These are phyloP conservation scores for Cephalopholis sonnerati DNA, from an alignment of 2,113 vertebrate species.

Conservation along the genomic window DNA sequence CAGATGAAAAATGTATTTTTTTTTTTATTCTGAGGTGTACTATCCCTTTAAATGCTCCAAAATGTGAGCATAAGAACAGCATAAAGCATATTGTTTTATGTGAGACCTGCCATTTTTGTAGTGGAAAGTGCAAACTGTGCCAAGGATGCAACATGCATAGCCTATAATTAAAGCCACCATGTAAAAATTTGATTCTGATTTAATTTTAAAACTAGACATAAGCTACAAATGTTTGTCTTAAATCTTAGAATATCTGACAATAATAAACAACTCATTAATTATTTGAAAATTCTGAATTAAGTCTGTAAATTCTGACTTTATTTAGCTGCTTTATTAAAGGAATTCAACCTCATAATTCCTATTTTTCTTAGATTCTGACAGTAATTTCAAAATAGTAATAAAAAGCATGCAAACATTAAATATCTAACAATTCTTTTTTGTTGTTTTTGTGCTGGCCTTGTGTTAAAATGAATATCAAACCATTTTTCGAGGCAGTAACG, in stretches of 20 bases:
- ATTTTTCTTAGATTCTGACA: neutral
- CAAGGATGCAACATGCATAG: neutral
- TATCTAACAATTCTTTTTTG: too few relatives aligned
- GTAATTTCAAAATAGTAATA: neutral
- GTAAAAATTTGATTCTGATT: neutral
- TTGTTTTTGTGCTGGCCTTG: too few relatives aligned
- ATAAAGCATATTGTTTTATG: neutral
- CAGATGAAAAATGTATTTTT: too few relatives aligned
- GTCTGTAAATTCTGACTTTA: neutral
- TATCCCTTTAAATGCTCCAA: too few relatives aligned
- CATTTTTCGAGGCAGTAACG: neutral
- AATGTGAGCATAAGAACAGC: too few relatives aligned
- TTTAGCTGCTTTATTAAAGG: neutral
- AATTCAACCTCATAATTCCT: neutral
- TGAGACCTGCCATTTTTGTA: neutral
- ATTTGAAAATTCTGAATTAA: neutral
- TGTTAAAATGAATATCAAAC: neutral
- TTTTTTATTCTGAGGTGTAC: too few relatives aligned
- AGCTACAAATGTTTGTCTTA: neutral
- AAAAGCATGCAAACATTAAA: too few relatives aligned
- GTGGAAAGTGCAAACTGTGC: neutral
- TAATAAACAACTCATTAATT: neutral
- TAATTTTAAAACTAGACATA: neutral
- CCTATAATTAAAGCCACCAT: neutral
- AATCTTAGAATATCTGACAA: neutral